These are phyloP conservation scores for Paraescarpia echinospica DNA, from an alignment of 1,140 invertebrate species.

Conservation along the genomic window DNA sequence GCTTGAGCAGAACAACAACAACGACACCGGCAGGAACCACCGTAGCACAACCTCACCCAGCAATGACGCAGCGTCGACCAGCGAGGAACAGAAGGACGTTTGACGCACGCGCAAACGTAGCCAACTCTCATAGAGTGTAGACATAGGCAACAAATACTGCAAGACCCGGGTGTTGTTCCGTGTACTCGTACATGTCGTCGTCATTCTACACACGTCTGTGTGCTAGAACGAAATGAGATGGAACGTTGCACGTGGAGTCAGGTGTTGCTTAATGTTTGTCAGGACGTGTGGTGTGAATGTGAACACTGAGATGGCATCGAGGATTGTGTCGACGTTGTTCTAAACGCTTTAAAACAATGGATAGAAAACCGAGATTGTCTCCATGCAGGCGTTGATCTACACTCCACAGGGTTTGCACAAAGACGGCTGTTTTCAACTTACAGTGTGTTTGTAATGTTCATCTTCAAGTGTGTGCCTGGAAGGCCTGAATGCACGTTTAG, in stretches of 20 bases:
- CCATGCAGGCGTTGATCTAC: neutral
- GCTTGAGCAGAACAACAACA: conserved; percentile 10
- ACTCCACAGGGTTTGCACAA: neutral
- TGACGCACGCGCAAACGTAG: neutral
- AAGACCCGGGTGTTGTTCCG: neutral
- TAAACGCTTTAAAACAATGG: neutral
- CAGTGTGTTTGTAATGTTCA: neutral
- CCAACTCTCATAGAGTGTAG: neutral
- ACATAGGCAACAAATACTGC: neutral
- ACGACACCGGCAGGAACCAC: neutral
- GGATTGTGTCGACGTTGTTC: neutral
- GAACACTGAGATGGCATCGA: neutral
- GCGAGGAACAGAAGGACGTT: conserved; percentile 12
- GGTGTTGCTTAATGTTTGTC: neutral
- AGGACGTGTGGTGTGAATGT: neutral
- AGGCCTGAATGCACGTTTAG: neutral
- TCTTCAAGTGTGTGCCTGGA: neutral
- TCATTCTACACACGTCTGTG: neutral
- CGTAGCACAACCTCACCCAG: conserved; percentile 7
- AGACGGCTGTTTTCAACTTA: neutral
- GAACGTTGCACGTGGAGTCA: neutral
- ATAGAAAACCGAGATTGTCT: neutral
- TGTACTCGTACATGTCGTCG: neutral
- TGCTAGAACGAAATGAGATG: neutral
- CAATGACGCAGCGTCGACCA: neutral